Evolutionary conservation across 1,140 invertebrate species (phyloP), one percentile per base, ranked within the genome.

Genomic region (Rhizoglyphus robini): DNA sequence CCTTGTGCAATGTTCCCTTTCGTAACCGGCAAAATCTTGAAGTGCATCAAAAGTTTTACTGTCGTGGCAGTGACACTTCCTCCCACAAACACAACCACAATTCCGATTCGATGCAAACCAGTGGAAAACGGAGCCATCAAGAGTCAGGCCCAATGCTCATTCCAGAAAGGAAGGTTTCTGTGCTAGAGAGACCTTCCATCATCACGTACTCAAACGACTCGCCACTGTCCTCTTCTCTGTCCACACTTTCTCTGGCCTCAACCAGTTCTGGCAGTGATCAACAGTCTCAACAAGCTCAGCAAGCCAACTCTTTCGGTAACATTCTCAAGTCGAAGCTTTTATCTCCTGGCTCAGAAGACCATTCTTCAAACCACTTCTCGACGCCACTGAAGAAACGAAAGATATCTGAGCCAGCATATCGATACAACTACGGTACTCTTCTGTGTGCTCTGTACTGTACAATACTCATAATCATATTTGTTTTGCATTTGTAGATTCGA

Each of bases 21-120:
- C 79, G 81, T 70, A 85, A 81, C 73, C 78, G 81, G 36, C 84
- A 87, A 67, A 84, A 84, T 66, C 75, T 86, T 66, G 82, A 85
- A 67, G 78, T 81, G 65, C 85, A 87, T 73, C 79, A 81, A 65
- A 78, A 79, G 68, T 83, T 83, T 73, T 85, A 85, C 71, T 87
- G 85, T 71, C 83, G 83, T 75, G 80, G 79, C 66, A 32, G 46
- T 23, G 46, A 62, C 3, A 20, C 25, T 29, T 15, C 8, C 62
- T 32, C 63, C 54, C 20, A 54, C 29, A 5, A 65, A 64, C 36
- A 58, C 58, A n/a, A 65, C 38, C 8, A 32, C 23, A 30, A 13
- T 4, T 2, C 1, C 2, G 36, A 38, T 27, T 57, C 3, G 23
- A 62, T 64, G 13, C 11, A 18, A 29, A 58, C 15, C 3, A 13